Evolutionary conservation across 2,888 invertebrate genomes (phyloP), one percentile per base, ranked within the genome.

Genomic region (Stenodema calcarata): DNA sequence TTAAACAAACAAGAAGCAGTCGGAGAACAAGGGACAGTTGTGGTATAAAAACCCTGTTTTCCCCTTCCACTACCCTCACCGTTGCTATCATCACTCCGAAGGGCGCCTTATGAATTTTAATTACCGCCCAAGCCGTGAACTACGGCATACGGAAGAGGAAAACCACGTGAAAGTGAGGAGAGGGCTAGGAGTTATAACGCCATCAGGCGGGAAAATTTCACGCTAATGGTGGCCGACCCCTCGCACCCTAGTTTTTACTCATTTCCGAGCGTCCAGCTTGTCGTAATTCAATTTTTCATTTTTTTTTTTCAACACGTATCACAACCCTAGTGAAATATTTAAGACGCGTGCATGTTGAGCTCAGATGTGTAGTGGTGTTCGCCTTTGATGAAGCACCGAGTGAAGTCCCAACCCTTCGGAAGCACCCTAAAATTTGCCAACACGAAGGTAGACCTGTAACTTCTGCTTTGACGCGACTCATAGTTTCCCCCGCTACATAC

Each of bases 41-140:
- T 27, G 11, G 62, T 62, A 18, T 62, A 62, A 62, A 62, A 62
- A 50, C 50, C 50, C 47, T n/a, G n/a, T n/a, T n/a, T n/a, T n/a
- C 62, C 62, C 23, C 2, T 35, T 7, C 35, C 7, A 2, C 35
- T 35, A 2, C 35, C 35, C 35, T 7, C 35, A 4, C 35, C 35
- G 7, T 35, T n/a, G 4, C 62, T 62, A 62, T 62, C 62, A 62
- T 23, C 62, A 62, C 62, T 23, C 11, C 0, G 62, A 9, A 23
- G 62, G 18, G 62, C 35, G 41, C 73, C 73, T 73, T 73, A 73
- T 73, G 73, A 73, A 73, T 73, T 73, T 73, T 73, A 73, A 73
- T 73, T 73, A 73, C 73, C 62, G 7, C 27, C 27, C 7, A 23
- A 18, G 16, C 73, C 30, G 35, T 73, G 41, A 73, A 73, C 14